Percentiles rank a stretch among this genome's conserved stretches.
These are phyloP conservation scores for Poecilia wingei DNA, from an alignment of 2,797 vertebrate species.

Conservation along the genomic window DNA sequence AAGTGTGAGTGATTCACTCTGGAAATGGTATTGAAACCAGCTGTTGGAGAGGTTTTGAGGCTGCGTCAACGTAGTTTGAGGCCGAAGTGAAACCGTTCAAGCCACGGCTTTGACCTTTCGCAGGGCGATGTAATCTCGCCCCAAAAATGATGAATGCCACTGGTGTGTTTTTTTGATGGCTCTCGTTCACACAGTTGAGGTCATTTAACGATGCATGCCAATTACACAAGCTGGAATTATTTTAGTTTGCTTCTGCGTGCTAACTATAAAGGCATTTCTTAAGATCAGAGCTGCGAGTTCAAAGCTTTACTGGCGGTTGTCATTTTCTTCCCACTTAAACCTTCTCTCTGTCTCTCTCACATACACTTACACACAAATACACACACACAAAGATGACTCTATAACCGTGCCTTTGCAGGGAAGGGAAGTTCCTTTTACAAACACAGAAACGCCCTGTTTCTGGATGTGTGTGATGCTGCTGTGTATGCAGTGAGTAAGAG, in stretches of 20 bases:
- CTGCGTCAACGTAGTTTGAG: not conserved
- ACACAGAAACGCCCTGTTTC: constrained; percentile 27
- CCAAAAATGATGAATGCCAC: not conserved
- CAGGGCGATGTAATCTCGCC: not conserved
- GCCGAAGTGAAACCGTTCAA: not conserved
- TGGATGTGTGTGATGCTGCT: constrained; percentile 31
- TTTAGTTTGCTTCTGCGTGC: not conserved
- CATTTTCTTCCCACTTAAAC: not conserved
- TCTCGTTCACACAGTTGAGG: not conserved
- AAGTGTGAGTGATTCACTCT: constrained; percentile 53
- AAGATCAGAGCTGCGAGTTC: constrained; percentile 7
- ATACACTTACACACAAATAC: not conserved
- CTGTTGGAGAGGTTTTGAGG: constrained; percentile 37
- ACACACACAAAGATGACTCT: constrained; percentile 7
- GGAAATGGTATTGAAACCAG: constrained; percentile 35
- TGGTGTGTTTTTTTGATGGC: not conserved
- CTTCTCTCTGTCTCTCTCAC: not conserved
- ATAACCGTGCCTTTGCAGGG: constrained; percentile 3
- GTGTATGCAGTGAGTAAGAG: constrained; percentile 23
- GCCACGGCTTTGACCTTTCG: not conserved
- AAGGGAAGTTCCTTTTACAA: constrained; percentile 37
- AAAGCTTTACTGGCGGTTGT: not conserved
- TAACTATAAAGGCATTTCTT: not conserved
- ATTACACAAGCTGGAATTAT: not conserved
- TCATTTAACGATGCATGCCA: not conserved